phyloP scores from a whole-genome alignment of 2,113 vertebrate genomes.

The Gavialis gangeticus region DNA sequence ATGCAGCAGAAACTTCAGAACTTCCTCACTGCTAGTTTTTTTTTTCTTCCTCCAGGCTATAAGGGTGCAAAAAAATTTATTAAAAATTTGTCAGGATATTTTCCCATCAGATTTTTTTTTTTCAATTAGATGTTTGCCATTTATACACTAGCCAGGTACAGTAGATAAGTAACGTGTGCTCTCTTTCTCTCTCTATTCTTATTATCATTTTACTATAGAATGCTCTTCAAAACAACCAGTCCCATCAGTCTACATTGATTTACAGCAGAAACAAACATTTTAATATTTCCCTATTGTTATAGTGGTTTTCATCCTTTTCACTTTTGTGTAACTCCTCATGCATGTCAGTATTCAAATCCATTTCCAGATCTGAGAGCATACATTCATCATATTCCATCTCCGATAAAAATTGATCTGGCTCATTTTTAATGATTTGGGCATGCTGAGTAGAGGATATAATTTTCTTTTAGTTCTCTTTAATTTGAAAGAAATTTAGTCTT shows the following conservation, averaged over 20 bases:
- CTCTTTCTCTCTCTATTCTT: constrained; percentile 31
- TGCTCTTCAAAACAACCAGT: constrained; percentile 42
- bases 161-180: constrained; percentile 50
- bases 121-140: constrained; percentile 66
- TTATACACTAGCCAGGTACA: constrained; percentile 57
- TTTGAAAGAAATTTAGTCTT: background rate
- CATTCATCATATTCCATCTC: background rate
- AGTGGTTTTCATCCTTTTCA: background rate
- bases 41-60: constrained; percentile 38
- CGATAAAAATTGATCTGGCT: background rate
- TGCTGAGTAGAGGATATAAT: fast-evolving
- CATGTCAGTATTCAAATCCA: background rate
- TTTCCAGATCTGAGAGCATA: background rate
- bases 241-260: constrained; percentile 35
- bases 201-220: constrained; percentile 45
- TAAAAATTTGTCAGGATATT: constrained; percentile 33
- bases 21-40: constrained; percentile 56
- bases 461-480: constrained; percentile 2
- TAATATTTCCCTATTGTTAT: constrained; percentile 38
- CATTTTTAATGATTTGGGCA: background rate
- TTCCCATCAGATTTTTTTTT: constrained; percentile 65
- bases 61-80: constrained; percentile 66
- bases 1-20: constrained; percentile 63
- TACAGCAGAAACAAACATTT: constrained; percentile 44
- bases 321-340: background rate